Percentiles rank a stretch among this genome's conserved stretches.
Evolutionary conservation across 2,888 invertebrate genomes (phyloP).

Genomic region (Lasius fuliginosus): DNA sequence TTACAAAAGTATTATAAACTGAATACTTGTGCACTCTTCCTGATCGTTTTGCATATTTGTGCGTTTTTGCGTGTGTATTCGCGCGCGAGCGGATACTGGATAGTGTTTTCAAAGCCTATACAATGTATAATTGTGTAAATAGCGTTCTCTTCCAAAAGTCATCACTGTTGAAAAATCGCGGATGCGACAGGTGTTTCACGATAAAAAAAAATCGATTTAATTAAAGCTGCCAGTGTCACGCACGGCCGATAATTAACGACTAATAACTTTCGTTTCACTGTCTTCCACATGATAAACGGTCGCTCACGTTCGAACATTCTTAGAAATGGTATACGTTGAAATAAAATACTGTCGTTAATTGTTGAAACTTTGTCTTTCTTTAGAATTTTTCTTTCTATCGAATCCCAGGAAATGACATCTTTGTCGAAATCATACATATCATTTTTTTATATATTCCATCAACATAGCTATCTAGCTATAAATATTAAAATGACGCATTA

Average conservation of each 20-base stretch:
- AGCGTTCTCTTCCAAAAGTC: neutral
- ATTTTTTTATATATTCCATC: neutral
- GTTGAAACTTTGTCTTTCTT: neutral
- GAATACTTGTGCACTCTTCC: neutral
- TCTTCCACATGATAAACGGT: slow-evolving; percentile 52
- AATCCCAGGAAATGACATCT: neutral
- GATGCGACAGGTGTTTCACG: slow-evolving; percentile 62
- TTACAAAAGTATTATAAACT: neutral
- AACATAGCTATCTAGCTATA: neutral
- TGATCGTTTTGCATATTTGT: neutral
- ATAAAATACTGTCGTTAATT: neutral
- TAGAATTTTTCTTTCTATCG: neutral
- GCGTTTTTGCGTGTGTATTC: neutral
- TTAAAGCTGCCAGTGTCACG: slow-evolving; percentile 65
- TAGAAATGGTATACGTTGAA: slow-evolving; percentile 5
- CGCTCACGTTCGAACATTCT: neutral
- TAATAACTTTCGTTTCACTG: slow-evolving; percentile 58
- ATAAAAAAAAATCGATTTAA: slow-evolving; percentile 62
- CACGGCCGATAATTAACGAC: slow-evolving; percentile 66
- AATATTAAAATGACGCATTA: slow-evolving; percentile 50
- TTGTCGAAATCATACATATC: neutral
- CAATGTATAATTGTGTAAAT: neutral
- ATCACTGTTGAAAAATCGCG: slow-evolving; percentile 39
- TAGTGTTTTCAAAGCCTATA: neutral
- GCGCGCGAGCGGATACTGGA: neutral